Base-by-base conservation (phyloP, 2,797 vertebrate species). In the Falco novaeseelandiae region DNA sequence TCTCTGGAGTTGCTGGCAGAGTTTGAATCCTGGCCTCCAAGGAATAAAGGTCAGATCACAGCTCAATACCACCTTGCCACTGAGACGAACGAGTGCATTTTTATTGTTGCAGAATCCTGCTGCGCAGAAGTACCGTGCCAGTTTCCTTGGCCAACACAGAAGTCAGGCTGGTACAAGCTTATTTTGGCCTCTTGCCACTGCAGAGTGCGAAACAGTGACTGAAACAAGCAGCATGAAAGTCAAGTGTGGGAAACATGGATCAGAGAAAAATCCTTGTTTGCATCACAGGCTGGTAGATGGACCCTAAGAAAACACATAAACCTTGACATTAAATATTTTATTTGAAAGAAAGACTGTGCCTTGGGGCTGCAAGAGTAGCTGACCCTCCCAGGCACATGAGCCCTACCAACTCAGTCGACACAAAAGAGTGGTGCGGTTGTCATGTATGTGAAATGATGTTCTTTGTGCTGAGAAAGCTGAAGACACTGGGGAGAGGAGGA, bases 161-260 rank as follows among this genome's bases (percentile, higher is more conserved):
- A 51, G 85, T 72, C 96, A 14, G 91, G 96, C 89, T 81, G 80
- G 87, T 87, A 87, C 92, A 85, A 91, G 96, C 83, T 79, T 10
- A 20, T 58, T 49, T 82, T 96, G 95, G 95, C 92, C 77, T 83
- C 46, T 30, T 83, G 96, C 81, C 94, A 91, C 63, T 18, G 49
- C 57, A 67, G 91, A 97, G 97, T 87, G 95, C 88, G 95, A 96
- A 95, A 76, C 83, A 86, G 76, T 88, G 87, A 38, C 88, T 95
- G 96, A 93, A 88, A 84, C 21, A 71, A 95, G 95, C 72, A 76
- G 61, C 69, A 20, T 6, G 4, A 27, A n/a, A 59, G 49, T 30
- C 66, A 46, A 36, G n/a, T 8, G n/a, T 66, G 58, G 73, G 87
- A 96, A 93, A 79, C 26, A 69, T n/a, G 57, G 94, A 72, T 69